Conservation (phyloP, 1,140 invertebrate species). For the Euura saliciscinereae region DNA sequence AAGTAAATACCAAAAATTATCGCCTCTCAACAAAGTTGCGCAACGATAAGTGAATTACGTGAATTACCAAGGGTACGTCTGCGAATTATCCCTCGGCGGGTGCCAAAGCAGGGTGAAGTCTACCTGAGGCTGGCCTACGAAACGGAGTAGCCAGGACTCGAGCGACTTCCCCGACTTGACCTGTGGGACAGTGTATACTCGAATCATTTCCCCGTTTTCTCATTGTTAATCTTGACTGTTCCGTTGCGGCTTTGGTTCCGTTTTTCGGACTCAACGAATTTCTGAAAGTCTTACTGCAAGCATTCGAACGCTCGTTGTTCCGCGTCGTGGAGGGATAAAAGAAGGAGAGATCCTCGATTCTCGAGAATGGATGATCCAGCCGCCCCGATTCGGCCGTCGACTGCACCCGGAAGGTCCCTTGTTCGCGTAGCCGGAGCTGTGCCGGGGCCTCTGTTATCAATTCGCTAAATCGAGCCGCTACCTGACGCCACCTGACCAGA, state of each 20-base stretch:
- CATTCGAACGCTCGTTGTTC: background rate
- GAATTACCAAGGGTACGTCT: too few relatives aligned
- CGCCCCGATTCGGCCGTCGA: too few relatives aligned
- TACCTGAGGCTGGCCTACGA: slow-evolving; percentile 18
- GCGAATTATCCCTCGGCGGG: background rate
- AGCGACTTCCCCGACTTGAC: slow-evolving; percentile 28
- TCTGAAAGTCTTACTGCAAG: too few relatives aligned
- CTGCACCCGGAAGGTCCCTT: slow-evolving; percentile 18
- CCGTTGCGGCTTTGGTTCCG: too few relatives aligned
- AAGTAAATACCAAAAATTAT: too few relatives aligned
- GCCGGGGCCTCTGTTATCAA: slow-evolving; percentile 42
- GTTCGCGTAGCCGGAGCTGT: slow-evolving; percentile 29
- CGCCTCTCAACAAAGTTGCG: too few relatives aligned
- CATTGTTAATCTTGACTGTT: too few relatives aligned
- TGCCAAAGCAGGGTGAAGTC: slow-evolving; percentile 20
- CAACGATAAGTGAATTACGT: too few relatives aligned
- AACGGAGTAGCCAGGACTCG: slow-evolving; percentile 26
- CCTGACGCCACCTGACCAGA: slow-evolving; percentile 39
- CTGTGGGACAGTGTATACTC: too few relatives aligned
- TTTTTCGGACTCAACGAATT: too few relatives aligned
- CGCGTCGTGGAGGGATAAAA: slow-evolving; percentile 29
- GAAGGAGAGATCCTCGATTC: slow-evolving; percentile 26
- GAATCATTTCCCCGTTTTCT: too few relatives aligned
- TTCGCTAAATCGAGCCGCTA: slow-evolving; percentile 40
- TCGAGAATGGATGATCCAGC: slow-evolving; percentile 17